phyloP scores from a whole-genome alignment of 2,797 vertebrate species.

The Notolepis coatsorum region DNA sequence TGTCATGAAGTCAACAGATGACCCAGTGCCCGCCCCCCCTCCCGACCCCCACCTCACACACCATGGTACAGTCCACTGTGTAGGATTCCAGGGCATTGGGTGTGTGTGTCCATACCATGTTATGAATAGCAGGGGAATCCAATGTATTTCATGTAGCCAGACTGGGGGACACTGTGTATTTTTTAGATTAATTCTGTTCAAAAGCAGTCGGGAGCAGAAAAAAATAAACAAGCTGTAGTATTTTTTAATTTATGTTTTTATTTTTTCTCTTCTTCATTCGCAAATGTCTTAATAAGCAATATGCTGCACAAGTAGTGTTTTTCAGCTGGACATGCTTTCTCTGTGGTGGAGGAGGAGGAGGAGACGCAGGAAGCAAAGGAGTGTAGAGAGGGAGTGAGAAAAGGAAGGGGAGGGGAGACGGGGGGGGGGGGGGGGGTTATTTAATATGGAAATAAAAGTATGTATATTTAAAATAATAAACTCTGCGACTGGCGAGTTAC shows the following conservation, averaged over 20 bases:
- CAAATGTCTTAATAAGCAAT: conserved; percentile 86
- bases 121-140: conserved; percentile 35
- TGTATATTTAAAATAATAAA: conserved; percentile 87
- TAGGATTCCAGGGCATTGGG: conserved; percentile 17
- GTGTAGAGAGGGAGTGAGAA: conserved; percentile 15
- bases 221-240: conserved; percentile 71
- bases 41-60: conserved; percentile 12
- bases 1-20: conserved; percentile 14
- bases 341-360: conserved; percentile 27
- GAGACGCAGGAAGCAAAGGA: conserved; percentile 24
- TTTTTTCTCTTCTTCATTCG: too few species aligned
- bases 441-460: conserved; percentile 69
- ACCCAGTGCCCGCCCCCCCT: conserved; percentile 17
- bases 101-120: conserved; percentile 37
- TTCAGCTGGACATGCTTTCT: conserved; percentile 72
- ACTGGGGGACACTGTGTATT: conserved; percentile 79
- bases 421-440: conserved; percentile 62
- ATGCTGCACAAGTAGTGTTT: conserved; percentile 82
- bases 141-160: conserved; percentile 66
- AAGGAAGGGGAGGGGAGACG: conserved; percentile 37
- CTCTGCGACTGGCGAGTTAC: conserved; percentile 74
- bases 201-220: conserved; percentile 62
- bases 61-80: conserved; percentile 54
- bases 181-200: conserved; percentile 63
- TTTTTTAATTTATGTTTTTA: conserved; percentile 82